Evolutionary conservation across 1,140 invertebrate species (phyloP).

Genomic region (Temnothorax curvispinosus): DNA sequence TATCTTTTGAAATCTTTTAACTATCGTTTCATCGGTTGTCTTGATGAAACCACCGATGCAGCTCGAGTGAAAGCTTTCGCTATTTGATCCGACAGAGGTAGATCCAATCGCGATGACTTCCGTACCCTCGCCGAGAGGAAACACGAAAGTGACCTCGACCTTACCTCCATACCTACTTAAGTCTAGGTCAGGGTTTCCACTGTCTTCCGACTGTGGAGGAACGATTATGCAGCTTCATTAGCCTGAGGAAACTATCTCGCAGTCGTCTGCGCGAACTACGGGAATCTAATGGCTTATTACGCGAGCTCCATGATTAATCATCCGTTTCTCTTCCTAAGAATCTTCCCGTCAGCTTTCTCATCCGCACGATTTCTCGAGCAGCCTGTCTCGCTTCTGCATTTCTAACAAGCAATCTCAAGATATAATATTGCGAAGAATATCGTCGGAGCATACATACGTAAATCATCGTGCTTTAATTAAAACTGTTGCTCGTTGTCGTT

Average conservation of each 20-base stretch:
- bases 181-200: conserved; percentile 72
- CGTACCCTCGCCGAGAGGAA: conserved; percentile 9
- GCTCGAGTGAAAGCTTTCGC: conserved; percentile 40
- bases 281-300: conserved; percentile 53
- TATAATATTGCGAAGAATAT: conserved; percentile 4
- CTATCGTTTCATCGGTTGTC: not conserved
- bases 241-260: conserved; percentile 47
- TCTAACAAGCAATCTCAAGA: conserved; percentile 32
- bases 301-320: conserved; percentile 47
- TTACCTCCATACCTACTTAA: conserved; percentile 83
- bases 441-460: not conserved
- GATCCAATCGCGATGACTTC: not conserved
- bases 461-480: conserved; percentile 9
- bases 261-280: conserved; percentile 25
- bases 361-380: conserved; percentile 51
- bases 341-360: conserved; percentile 58
- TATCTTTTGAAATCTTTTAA: not conserved
- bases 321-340: conserved; percentile 56
- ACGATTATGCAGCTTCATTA: conserved; percentile 43
- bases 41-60: not conserved
- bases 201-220: conserved; percentile 10
- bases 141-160: conserved; percentile 73
- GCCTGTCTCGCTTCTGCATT: conserved; percentile 41
- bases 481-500: not conserved
- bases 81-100: conserved; percentile 1